Percentiles rank a stretch among this genome's conserved stretches.
Conservation (phyloP, 92 coral and sea anemone genomes). For the Zoanthus gigantus region DNA sequence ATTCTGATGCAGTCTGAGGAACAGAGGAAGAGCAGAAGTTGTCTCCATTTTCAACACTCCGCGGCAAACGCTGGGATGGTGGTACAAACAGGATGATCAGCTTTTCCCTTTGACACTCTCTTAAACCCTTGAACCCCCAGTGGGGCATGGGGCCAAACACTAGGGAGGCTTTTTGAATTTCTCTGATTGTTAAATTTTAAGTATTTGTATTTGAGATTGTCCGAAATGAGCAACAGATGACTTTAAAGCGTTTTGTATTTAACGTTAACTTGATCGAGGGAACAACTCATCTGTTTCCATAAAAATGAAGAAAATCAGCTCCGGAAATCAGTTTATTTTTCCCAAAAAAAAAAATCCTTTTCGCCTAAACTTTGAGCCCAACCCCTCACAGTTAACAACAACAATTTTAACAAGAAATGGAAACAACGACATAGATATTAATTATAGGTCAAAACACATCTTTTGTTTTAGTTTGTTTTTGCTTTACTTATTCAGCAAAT, state of each 20-base stretch:
- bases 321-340: too few species aligned
- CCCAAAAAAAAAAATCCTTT: too few species aligned
- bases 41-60: neutral
- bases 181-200: constrained; percentile 31
- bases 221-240: constrained; percentile 22
- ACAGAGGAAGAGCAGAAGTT: too few species aligned
- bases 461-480: too few species aligned
- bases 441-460: too few species aligned
- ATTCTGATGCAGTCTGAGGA: too few species aligned
- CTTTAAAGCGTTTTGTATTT: constrained; percentile 8
- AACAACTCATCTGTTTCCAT: constrained; percentile 5
- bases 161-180: constrained; percentile 8
- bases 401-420: too few species aligned
- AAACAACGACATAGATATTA: too few species aligned
- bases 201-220: constrained; percentile 13
- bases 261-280: neutral
- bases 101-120: neutral
- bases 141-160: neutral
- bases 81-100: constrained; percentile 19
- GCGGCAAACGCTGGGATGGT: neutral
- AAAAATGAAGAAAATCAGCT: neutral
- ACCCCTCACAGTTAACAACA: too few species aligned
- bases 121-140: too few species aligned
- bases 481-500: too few species aligned
- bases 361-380: too few species aligned